phyloP scores from a whole-genome alignment of 2,888 invertebrate species.

The Hybos culiciformis region DNA sequence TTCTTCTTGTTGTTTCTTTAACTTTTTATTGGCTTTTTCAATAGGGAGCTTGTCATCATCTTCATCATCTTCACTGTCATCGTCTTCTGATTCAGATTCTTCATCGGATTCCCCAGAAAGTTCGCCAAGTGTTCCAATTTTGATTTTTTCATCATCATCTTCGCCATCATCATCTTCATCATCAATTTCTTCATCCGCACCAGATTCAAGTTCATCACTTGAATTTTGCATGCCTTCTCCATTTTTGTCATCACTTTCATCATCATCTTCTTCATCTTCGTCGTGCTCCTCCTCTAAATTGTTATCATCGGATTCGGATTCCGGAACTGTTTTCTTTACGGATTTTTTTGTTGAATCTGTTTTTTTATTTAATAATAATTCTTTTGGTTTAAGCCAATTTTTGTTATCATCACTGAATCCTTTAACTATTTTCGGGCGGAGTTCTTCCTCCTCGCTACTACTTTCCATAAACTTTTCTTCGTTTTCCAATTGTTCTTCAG shows the following conservation, averaged over 20 bases:
- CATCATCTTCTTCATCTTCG: conserved; percentile 11
- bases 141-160: conserved; percentile 34
- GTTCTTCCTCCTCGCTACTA: conserved; percentile 10
- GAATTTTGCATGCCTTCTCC: conserved; percentile 17
- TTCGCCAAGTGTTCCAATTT: conserved; percentile 32
- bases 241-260: conserved; percentile 14
- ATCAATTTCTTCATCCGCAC: conserved; percentile 22
- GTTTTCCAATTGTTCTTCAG: conserved; percentile 17
- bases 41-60: conserved; percentile 68
- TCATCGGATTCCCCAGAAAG: conserved; percentile 32
- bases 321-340: conserved; percentile 21
- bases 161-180: conserved; percentile 30
- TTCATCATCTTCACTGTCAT: conserved; percentile 33
- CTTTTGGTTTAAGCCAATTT: conserved; percentile 52
- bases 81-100: conserved; percentile 25
- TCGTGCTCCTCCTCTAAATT: conserved; percentile 24
- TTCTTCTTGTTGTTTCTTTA: conserved; percentile 56
- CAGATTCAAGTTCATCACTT: conserved; percentile 11
- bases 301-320: conserved; percentile 20
- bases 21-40: conserved; percentile 66
- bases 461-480: conserved; percentile 23
- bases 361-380: conserved; percentile 19
- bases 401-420: conserved; percentile 61
- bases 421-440: conserved; percentile 17
- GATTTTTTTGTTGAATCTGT: conserved; percentile 21